phyloP scores from a whole-genome alignment of 2,113 vertebrate species.

The Thunnus maccoyii region DNA sequence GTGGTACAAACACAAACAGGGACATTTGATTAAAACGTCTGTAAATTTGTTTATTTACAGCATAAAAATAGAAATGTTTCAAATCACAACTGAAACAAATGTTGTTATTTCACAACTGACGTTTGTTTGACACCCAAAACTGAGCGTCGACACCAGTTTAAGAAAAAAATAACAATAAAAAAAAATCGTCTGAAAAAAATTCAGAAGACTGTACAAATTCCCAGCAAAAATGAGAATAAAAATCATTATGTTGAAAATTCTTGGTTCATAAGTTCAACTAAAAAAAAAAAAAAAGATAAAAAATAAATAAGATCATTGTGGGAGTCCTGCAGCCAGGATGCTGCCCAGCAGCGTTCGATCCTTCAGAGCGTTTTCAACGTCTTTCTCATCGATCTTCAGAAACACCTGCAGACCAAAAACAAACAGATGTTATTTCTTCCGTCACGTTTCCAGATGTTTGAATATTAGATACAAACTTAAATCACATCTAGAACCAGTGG shows the following conservation, averaged over 20 bases:
- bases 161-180: not conserved
- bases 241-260: not conserved
- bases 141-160: not conserved
- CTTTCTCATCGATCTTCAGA: constrained; percentile 91
- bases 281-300: not conserved
- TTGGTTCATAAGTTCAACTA: not conserved
- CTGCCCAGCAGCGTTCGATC: constrained; percentile 90
- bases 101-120: not conserved
- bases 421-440: too few relatives aligned
- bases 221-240: constrained; percentile 52
- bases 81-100: constrained; percentile 31
- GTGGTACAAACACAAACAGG: not conserved
- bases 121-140: not conserved
- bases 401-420: constrained; percentile 84
- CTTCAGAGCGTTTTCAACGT: constrained; percentile 91
- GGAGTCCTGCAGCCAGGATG: constrained; percentile 89
- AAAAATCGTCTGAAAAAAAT: not conserved
- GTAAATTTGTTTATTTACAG: constrained; percentile 63
- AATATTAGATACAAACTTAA: too few relatives aligned
- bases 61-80: constrained; percentile 38
- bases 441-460: too few relatives aligned
- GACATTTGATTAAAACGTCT: constrained; percentile 1
- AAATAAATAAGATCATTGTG: constrained; percentile 58
- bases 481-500: too few relatives aligned
- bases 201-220: constrained; percentile 34